Conservation (phyloP, 2,113 vertebrate species). For the Poecile atricapillus region DNA sequence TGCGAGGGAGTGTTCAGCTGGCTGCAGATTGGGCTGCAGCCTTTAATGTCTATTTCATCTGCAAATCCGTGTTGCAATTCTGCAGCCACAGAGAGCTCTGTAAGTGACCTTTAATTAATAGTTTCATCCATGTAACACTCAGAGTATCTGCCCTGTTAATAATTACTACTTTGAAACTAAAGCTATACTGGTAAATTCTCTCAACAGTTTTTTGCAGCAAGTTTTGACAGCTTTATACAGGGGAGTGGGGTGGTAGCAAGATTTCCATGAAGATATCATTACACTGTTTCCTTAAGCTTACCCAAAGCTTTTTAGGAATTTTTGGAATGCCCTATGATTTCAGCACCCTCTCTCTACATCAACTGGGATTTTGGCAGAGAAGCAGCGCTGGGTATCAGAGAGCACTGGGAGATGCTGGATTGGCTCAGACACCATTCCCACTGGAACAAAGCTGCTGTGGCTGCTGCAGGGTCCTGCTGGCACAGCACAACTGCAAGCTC, state of each 20-base stretch:
- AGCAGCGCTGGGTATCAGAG: not conserved
- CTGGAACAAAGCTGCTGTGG: not conserved
- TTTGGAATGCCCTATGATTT: not conserved
- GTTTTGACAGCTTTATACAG: not conserved
- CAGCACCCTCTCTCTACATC: not conserved
- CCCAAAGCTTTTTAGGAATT: not conserved
- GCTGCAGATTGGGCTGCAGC: conserved; percentile 45
- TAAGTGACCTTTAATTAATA: not conserved
- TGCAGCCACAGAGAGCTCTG: not conserved
- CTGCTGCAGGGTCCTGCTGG: not conserved
- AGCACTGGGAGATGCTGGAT: not conserved
- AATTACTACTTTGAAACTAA: not conserved
- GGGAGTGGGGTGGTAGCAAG: not conserved
- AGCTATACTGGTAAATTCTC: not conserved
- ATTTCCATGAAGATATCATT: not conserved
- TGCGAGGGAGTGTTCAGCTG: not conserved
- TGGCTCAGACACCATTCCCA: not conserved
- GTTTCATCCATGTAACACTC: not conserved
- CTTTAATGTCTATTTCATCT: not conserved
- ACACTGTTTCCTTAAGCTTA: not conserved
- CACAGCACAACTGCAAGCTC: not conserved
- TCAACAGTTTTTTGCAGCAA: not conserved
- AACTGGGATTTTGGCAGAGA: not conserved
- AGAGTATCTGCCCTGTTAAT: not conserved
- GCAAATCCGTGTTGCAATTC: not conserved